phyloP scores from a whole-genome alignment of 2,888 invertebrate species.

The Branchinecta sandiegonensis region DNA sequence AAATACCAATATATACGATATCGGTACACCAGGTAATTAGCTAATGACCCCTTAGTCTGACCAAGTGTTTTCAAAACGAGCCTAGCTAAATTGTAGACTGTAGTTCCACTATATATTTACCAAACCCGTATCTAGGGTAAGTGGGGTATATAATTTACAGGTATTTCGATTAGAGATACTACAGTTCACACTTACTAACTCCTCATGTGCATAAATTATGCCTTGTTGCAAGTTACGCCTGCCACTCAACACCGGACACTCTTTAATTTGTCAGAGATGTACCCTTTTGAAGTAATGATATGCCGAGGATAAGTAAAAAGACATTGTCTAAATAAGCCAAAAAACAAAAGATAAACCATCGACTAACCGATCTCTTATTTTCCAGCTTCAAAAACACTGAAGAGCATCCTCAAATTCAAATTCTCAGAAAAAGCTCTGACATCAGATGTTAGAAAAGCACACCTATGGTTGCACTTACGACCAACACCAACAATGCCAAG shows the following conservation, averaged over 20 bases:
- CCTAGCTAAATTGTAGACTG: too few species aligned
- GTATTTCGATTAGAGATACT: too few species aligned
- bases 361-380: constrained; percentile 7
- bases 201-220: not conserved
- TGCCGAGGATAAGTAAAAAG: not conserved
- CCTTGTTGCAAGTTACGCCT: not conserved
- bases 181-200: too few species aligned
- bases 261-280: not conserved
- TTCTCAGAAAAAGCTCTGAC: constrained; percentile 54
- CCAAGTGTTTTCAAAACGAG: too few species aligned
- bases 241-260: not conserved
- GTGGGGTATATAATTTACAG: too few species aligned
- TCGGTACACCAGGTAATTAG: too few species aligned
- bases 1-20: too few species aligned
- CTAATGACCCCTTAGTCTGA: too few species aligned
- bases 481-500: constrained; percentile 17
- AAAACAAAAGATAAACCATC: not conserved
- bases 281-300: not conserved
- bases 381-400: constrained; percentile 17
- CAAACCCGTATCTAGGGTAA: too few species aligned
- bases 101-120: too few species aligned
- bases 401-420: constrained; percentile 38
- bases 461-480: constrained; percentile 52
- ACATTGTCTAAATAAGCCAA: too few species aligned
- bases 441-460: constrained; percentile 51